Percentiles rank a stretch among this genome's conserved stretches.
phyloP scores from a whole-genome alignment of 2,888 invertebrate species.

The Temnothorax ravouxi region DNA sequence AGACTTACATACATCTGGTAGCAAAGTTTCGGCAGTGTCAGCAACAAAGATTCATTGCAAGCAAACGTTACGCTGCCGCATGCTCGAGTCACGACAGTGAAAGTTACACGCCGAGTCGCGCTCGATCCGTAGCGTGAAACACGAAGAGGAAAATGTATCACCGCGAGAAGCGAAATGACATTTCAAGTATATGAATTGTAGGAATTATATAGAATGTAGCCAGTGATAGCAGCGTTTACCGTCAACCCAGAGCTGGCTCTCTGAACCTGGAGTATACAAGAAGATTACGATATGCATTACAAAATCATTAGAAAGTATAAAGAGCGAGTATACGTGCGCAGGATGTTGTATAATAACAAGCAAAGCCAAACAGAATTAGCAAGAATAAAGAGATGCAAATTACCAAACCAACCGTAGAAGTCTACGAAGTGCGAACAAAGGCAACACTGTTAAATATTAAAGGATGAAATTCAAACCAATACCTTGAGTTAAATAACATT shows the following conservation, averaged over 20 bases:
- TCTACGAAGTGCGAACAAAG: neutral
- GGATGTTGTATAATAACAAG: conserved; percentile 10
- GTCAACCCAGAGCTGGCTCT: neutral
- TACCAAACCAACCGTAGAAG: neutral
- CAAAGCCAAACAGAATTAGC: neutral
- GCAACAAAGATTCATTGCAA: conserved; percentile 13
- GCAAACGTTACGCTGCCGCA: neutral
- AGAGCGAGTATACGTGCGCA: neutral
- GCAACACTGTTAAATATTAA: too few species aligned
- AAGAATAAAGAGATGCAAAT: conserved; percentile 9
- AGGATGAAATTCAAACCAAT: too few species aligned
- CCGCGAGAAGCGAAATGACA: conserved; percentile 36
- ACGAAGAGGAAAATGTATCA: conserved; percentile 59
- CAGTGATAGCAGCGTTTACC: neutral
- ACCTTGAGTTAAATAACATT: too few species aligned
- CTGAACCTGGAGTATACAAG: neutral
- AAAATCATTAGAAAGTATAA: conserved; percentile 26
- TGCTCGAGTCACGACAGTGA: conserved; percentile 66
- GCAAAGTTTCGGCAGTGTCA: conserved; percentile 20
- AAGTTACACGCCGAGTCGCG: conserved; percentile 67
- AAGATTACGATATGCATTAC: conserved; percentile 14
- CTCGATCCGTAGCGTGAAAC: conserved; percentile 22
- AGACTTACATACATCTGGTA: neutral
- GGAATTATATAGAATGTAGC: neutral
- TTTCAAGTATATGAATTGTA: conserved; percentile 30